Percentiles rank a stretch among this genome's conserved stretches.
Conservation (phyloP, 2,113 vertebrate species). For the Orycteropus afer region DNA sequence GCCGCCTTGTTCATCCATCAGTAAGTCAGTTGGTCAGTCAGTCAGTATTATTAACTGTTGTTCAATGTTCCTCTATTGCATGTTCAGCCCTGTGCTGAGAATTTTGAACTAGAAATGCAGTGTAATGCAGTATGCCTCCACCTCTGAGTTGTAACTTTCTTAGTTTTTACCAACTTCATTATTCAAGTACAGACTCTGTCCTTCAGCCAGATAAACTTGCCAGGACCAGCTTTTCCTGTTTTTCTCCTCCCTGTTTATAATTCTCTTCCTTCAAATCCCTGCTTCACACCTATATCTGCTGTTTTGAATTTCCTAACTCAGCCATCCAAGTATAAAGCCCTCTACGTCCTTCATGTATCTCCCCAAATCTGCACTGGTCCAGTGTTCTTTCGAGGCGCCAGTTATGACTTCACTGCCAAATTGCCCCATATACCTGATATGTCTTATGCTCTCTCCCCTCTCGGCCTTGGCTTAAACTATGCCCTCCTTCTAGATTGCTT, state of each 20-base stretch:
- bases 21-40: background rate
- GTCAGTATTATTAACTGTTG: fast-evolving
- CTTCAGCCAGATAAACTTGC: background rate
- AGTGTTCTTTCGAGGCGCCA: background rate
- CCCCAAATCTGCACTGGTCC: background rate
- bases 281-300: background rate
- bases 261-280: slow-evolving; percentile 11
- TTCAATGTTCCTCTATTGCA: fast-evolving
- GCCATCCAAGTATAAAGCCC: background rate
- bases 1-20: background rate
- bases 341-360: background rate
- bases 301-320: background rate
- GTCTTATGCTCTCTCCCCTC: background rate
- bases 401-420: background rate
- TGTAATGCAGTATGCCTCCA: fast-evolving
- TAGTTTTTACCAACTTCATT: background rate
- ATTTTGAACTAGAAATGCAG: background rate
- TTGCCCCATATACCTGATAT: fast-evolving
- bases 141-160: background rate
- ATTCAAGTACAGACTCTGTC: background rate
- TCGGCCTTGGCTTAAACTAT: background rate
- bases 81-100: background rate
- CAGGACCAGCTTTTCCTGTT: background rate
- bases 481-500: background rate
- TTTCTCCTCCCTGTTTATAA: background rate